These are phyloP conservation scores for Pherbina coryleti DNA, from an alignment of 2,888 invertebrate species.

Conservation along the genomic window DNA sequence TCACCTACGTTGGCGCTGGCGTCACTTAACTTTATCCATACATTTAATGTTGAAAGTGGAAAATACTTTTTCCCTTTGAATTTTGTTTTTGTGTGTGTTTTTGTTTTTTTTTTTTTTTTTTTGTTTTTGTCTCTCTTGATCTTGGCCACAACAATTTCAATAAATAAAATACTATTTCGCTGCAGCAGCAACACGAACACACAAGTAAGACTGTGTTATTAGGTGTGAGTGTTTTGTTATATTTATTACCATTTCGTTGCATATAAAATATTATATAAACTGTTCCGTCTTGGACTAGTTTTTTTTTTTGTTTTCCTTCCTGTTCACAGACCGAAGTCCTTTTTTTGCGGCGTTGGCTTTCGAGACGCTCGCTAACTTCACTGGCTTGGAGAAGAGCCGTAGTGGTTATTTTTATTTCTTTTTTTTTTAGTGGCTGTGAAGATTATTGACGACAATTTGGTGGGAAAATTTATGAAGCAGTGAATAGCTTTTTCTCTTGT, in stretches of 20 bases:
- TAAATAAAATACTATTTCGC: conserved; percentile 31
- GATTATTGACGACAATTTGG: conserved; percentile 64
- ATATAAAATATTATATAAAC: conserved; percentile 33
- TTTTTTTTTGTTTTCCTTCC: neutral
- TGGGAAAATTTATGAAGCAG: conserved; percentile 57
- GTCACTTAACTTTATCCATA: conserved; percentile 36
- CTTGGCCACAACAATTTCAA: conserved; percentile 34
- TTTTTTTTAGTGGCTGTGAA: conserved; percentile 23
- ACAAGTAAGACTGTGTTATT: neutral
- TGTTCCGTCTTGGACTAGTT: neutral
- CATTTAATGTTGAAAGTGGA: conserved; percentile 23
- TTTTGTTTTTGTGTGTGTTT: neutral
- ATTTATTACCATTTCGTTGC: conserved; percentile 27
- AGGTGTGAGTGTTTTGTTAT: neutral
- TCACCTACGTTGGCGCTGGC: conserved; percentile 34
- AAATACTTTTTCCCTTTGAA: neutral
- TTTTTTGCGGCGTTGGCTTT: neutral
- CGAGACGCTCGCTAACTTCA: neutral
- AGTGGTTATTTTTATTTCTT: neutral
- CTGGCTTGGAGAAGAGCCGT: neutral
- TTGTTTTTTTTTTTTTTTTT: neutral
- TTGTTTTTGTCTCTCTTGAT: neutral
- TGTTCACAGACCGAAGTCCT: too few relatives aligned
- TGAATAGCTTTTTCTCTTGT: neutral
- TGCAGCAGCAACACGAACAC: neutral